Evolutionary conservation across 2,888 invertebrate species (phyloP), one percentile per base, ranked within the genome.

Genomic region (Rhogogaster chlorosoma): DNA sequence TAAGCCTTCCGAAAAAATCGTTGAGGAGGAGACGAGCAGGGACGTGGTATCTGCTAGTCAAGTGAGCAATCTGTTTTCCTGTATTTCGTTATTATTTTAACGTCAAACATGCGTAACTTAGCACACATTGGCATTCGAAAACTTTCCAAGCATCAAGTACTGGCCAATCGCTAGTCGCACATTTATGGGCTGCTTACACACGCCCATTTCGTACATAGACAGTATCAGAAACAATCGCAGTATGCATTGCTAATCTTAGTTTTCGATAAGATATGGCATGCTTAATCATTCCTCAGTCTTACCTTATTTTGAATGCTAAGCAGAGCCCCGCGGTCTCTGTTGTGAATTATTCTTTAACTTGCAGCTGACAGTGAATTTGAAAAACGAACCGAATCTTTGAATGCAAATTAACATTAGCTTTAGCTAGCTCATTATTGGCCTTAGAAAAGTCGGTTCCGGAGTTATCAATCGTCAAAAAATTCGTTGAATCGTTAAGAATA

Each of bases 1-100:
- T 82, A 96, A 93, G 90, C 91, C 95, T 29, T 93, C 93, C 7
- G 93, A 93, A 84, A 93, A 94, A 85, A 89, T 92, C 18, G 90
- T 91, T 45, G 92, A 93, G 85, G 93, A 94, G 78, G 95, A 95
- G 86, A 93, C 91, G 53, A 87, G 87, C 83, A 93, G 93, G 85
- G 93, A 93, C 86, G 89, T 90, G 77, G 91, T 92, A 89, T 90
- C 93, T 90, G 93, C 94, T 93, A 93, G 93, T 93, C 94, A 93
- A 91, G 93, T 93, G 84, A 85, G 86, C 67, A 15, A 49, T 26
- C 29, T 10, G 49, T 49, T 15, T 26, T 53, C 49, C 9, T 22
- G 38, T 0, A 77, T 53, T 26, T 77, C 18, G 32, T 61, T 61
- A 12, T 36, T 36, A 61, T 9, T 61, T 38, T 22, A 80, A 61